Evolutionary conservation across 2,797 vertebrate species (phyloP), one percentile per base, ranked within the genome.

Genomic region (Falco berigora): DNA sequence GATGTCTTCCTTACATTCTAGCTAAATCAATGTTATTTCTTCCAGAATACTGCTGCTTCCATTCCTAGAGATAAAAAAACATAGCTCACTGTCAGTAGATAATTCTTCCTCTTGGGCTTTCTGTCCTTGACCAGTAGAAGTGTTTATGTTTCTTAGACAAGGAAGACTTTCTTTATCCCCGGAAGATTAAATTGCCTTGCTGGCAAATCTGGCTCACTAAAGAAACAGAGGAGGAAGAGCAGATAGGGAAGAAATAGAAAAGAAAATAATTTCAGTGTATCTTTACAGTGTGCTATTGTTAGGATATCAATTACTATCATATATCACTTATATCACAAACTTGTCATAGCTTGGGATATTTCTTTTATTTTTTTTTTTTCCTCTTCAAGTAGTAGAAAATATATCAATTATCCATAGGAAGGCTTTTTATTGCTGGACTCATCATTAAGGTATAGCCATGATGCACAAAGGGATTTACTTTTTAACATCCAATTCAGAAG

Each of bases 151-250:
- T 88, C 75, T 91, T 84, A 87, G 91, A 85, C 78, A 87, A 88
- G 67, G 86, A 92, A 76, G 80, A 42, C 49, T 96, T 95, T 79
- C 83, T 95, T 96, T 96, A 77, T 94, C 55, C 77, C 40, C 3
- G 22, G 76, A 92, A 93, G 88, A 93, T 94, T 96, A 96, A 96
- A 96, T 88, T 96, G 92, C 93, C 87, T 94, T 86, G 66, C 83
- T 90, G 83, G 93, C 88, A 94, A 86, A 88, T 93, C 78, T 94
- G 78, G 69, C 87, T 94, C 59, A 66, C 53, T 92, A 94, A 91
- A 82, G 90, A 96, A 94, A 83, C 18, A 4, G 74, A 91, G 74
- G 56, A 95, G 47, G 87, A 94, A 86, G 86, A 94, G 59, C 77
- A 92, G 76, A 50, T 64, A 82, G 69, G 63, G 63, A 92, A 78